Conservation (phyloP, 2,888 invertebrate genomes). For the Pristionchus fissidentatus region DNA sequence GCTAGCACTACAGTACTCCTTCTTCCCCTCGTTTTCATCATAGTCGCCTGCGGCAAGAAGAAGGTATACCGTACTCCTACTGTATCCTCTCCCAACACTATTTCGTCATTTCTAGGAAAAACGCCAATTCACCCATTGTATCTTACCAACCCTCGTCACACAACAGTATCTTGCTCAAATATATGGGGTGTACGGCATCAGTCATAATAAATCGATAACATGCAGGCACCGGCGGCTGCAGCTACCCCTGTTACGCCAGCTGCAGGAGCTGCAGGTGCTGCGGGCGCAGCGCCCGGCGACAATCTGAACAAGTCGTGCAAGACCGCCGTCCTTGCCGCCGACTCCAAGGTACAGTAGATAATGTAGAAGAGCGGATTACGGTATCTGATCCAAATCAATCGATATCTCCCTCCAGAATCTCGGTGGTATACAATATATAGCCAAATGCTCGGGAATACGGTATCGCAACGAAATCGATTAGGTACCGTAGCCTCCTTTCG, state of each 20-base stretch:
- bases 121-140: no score
- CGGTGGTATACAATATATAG: no score
- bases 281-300: neutral
- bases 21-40: slow-evolving; percentile 22
- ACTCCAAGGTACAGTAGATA: neutral
- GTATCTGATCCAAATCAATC: no score
- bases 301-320: no score
- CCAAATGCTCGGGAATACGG: no score
- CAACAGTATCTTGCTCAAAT: neutral
- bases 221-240: neutral
- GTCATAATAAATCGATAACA: neutral
- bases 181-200: neutral
- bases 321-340: neutral
- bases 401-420: no score
- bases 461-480: no score
- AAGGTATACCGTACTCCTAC: neutral
- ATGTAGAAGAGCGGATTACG: neutral
- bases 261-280: slow-evolving; percentile 3
- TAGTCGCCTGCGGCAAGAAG: slow-evolving; percentile 26
- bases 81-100: neutral
- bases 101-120: no score
- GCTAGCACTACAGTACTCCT: neutral
- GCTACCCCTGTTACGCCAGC: neutral
- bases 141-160: neutral
- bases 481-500: neutral